Evolutionary conservation across 2,888 invertebrate species (phyloP).

Genomic region (Rhyacophila evoluta): DNA sequence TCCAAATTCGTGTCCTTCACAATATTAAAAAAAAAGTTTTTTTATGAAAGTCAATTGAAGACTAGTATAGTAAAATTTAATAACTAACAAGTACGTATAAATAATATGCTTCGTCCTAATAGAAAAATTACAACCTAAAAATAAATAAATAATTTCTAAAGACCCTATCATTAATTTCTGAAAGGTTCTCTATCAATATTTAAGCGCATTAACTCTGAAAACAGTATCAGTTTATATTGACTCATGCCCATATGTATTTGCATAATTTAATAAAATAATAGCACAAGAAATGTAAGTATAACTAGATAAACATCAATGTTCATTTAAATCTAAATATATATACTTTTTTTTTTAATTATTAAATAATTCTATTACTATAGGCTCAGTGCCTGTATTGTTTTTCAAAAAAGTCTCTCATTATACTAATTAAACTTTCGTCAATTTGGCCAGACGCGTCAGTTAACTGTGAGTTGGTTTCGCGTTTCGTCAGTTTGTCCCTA

Average conservation of each 20-base stretch:
- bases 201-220: conserved; percentile 52
- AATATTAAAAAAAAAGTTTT: conserved; percentile 35
- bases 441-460: conserved; percentile 58
- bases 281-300: conserved; percentile 26
- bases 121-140: conserved; percentile 50
- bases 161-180: conserved; percentile 51
- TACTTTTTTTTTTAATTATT: conserved; percentile 30
- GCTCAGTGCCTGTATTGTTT: conserved; percentile 57
- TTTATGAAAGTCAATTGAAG: conserved; percentile 47
- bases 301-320: conserved; percentile 27
- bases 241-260: conserved; percentile 25
- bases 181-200: conserved; percentile 43
- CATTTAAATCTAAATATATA: conserved; percentile 33
- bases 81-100: conserved; percentile 46
- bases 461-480: conserved; percentile 57
- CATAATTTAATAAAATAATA: conserved; percentile 33
- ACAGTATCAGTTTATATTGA: conserved; percentile 30
- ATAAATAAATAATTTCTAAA: conserved; percentile 54
- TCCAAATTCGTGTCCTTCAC: conserved; percentile 15
- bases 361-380: conserved; percentile 23
- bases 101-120: conserved; percentile 42
- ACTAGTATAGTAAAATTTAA: conserved; percentile 53
- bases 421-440: conserved; percentile 59
- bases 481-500: conserved; percentile 58
- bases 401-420: conserved; percentile 60